Evolutionary conservation across 2,113 vertebrate species (phyloP), one percentile per base, ranked within the genome.

Genomic region (Thryonomys swinderianus): DNA sequence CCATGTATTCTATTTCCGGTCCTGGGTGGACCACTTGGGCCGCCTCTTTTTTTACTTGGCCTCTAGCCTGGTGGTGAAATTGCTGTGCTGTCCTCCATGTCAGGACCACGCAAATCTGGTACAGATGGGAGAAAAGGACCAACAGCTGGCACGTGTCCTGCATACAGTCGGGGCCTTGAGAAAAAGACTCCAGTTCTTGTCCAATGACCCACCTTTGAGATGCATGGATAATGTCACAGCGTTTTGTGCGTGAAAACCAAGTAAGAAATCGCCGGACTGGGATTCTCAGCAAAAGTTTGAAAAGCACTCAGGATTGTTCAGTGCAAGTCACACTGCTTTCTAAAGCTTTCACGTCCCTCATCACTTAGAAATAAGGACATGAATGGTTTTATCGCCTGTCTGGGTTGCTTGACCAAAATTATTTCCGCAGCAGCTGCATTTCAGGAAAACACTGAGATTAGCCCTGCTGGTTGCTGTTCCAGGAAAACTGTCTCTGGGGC

Each of bases 201-300:
- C 62, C 88, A 18, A 59, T n/a, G 48, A 14, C 27, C 42, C 37
- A 64, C 62, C 62, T 69, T 0, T 3, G 42, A 81, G 51, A 32
- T 55, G 27, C 3, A 5, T 66, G 4, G 34, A 67, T 1, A 0
- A 51, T 13, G 4, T 48, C 4, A 0, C 8, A 2, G 1, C 4
- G 61, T 27, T 20, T 86, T 61, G 17, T 79, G 59, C 66, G 14
- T 5, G 34, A 48, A 91, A 85, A 23, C 27, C 78, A 27, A 40
- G 34, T 30, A 17, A 48, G 27, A 23, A 74, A 64, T 78, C 13
- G 12, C 21, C 1, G 25, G 32, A 3, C 27, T 3, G 16, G 5
- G 40, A 30, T 34, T 62, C 34, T n/a, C 17, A 11, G 27, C 37
- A 2, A 12, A 66, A 55, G 21, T 20, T 8, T 91, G 82, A 13